Base-by-base conservation (phyloP, 2,797 vertebrate species). In the Pitangus sulphuratus region DNA sequence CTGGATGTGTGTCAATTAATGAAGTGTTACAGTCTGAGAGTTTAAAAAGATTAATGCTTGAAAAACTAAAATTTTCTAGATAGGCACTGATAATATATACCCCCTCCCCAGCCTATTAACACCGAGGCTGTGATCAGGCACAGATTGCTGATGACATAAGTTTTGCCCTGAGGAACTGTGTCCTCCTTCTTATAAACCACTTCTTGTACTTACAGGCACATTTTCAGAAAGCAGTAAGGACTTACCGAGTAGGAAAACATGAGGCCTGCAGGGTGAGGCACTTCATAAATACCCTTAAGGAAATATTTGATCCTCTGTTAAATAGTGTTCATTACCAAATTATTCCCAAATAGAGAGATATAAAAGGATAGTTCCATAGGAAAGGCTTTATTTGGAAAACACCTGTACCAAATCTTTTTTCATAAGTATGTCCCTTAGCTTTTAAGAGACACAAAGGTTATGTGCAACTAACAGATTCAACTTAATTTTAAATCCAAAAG, bases 301-400 rank as follows among this genome's bases (percentile, higher is more conserved):
- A 83, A 70, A 35, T 26, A 48, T 11, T 40, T 71, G 15, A 45
- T 60, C 15, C 8, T 77, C 25, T 54, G 3, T 47, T 76, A 15
- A 35, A 48, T 7, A 70, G 5, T 28, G 5, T 30, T 75, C 31
- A 12, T 47, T 44, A 48, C 39, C 57, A 68, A 70, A 31, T 37
- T 6, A 76, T 42, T 83, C 33, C 33, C 21, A 54, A 71, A n/a
- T 11, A 65, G 28, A 37, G 19, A 51, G 30, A 39, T 31, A 60
- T 5, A 33, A 78, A 84, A 84, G 24, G 21, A 14, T 3, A 50
- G 10, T 39, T 70, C 90, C 8, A 50, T 11, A 40, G 40, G 35
- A 78, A 68, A 44, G 40, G 22, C 54, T 87, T 88, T 83, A 76
- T 72, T 72, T 61, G 24, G 56, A 88, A 85, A 90, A 90, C 31